phyloP scores from a whole-genome alignment of 2,888 invertebrate species.

The Epistrophe grossulariae region DNA sequence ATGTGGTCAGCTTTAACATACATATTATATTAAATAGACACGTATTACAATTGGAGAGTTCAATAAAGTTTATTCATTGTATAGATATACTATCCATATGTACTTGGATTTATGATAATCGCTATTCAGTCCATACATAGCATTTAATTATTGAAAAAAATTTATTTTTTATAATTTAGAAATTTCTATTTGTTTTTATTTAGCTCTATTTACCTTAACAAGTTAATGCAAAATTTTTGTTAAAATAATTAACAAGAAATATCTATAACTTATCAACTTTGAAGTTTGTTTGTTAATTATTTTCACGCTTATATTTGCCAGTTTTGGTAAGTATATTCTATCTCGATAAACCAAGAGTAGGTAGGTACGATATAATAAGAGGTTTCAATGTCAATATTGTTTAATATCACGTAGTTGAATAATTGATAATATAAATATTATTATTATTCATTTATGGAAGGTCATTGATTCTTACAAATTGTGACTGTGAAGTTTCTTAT shows the following conservation, averaged over 20 bases:
- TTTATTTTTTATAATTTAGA: too few species aligned
- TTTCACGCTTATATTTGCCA: slow-evolving; percentile 4
- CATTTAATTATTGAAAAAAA: too few species aligned
- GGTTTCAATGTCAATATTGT: not conserved
- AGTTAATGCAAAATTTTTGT: not conserved
- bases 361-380: not conserved
- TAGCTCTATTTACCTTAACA: not conserved
- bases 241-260: not conserved
- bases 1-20: too few species aligned
- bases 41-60: too few species aligned
- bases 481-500: too few species aligned
- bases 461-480: not conserved
- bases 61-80: too few species aligned
- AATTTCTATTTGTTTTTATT: too few species aligned
- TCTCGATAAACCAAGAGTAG: not conserved
- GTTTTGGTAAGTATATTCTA: slow-evolving; percentile 1
- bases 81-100: too few species aligned
- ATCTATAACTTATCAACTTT: not conserved
- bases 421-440: not conserved
- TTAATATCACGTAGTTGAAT: slow-evolving; percentile 4
- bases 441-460: slow-evolving; percentile 20
- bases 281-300: slow-evolving; percentile 10
- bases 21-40: too few species aligned
- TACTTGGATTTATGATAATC: too few species aligned
- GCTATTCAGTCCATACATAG: too few species aligned